Percentiles rank a stretch among this genome's conserved stretches.
Evolutionary conservation across 2,113 vertebrate species (phyloP).

Genomic region (Neopipo cinnamomea): DNA sequence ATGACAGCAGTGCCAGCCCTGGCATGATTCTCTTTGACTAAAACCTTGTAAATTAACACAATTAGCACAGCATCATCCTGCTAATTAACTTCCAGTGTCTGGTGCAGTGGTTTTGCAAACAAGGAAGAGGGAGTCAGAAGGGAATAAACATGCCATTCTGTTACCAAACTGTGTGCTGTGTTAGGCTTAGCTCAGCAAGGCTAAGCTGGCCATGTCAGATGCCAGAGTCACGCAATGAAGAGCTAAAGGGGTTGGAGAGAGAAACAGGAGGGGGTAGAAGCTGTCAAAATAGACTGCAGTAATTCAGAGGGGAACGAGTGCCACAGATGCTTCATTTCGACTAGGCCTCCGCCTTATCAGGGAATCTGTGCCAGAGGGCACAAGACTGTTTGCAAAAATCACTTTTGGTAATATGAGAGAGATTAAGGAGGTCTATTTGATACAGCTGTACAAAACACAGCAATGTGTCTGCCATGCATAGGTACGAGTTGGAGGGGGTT

Average conservation of each 20-base stretch:
- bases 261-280: conserved; percentile 54
- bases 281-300: conserved; percentile 71
- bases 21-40: conserved; percentile 93
- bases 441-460: conserved; percentile 53
- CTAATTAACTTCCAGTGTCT: conserved; percentile 96
- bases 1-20: conserved; percentile 90
- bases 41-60: conserved; percentile 99
- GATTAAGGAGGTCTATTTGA: conserved; percentile 70
- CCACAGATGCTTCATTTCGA: conserved; percentile 74
- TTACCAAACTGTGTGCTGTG: conserved; percentile 81
- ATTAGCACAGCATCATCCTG: conserved; percentile 97
- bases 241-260: conserved; percentile 73
- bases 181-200: conserved; percentile 72
- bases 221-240: conserved; percentile 71
- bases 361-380: conserved; percentile 75
- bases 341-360: conserved; percentile 67
- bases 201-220: conserved; percentile 77
- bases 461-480: not conserved
- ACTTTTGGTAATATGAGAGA: conserved; percentile 72
- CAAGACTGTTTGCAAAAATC: conserved; percentile 71
- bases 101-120: conserved; percentile 87
- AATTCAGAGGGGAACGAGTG: conserved; percentile 72
- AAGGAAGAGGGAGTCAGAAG: conserved; percentile 84
- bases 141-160: conserved; percentile 86
- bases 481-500: conserved; percentile 38